Base-by-base conservation (phyloP, 2,113 vertebrate species). In the Acrocephalus kingi region DNA sequence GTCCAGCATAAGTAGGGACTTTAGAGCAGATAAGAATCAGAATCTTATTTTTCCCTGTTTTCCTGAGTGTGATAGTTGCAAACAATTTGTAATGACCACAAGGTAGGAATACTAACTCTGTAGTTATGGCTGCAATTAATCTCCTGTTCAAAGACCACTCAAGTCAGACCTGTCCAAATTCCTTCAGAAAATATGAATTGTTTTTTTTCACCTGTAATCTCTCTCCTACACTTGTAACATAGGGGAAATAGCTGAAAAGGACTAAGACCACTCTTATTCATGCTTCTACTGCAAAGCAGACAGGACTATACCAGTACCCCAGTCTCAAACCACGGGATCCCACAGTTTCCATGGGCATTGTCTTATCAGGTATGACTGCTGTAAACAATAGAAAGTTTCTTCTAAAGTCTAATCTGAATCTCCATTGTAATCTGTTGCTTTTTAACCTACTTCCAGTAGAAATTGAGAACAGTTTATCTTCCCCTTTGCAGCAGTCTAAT, bases 301-400 rank as follows among this genome's bases (percentile, higher is more conserved):
- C 21, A 2, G 2, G 41, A 19, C 15, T 62, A 17, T 21, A 54
- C 17, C 52, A 37, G 48, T 52, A 81, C 33, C 46, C 51, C 77
- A 45, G 2, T 48, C 56, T 71, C 83, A 78, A 67, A 41, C 2
- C 8, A 45, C 21, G 61, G 56, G 59, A 71, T 89, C 61, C 59
- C 83, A 73, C 33, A 24, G 61, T 71, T 94, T 90, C 49, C 48
- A 52, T 13, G 68, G 80, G 68, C 56, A 74, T 41, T 49, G 45
- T 78, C 74, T 91, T 84, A 89, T 96, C 94, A 95, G 80, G 83
- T 96, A 68, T 56, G 82, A 84, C 86, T 97, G 83, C 93, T 97
- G 80, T 91, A 89, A 87, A 56, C 21, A 66, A 48, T 3, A 86
- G 45, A 71, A 77, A 67, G 56, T 28, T 89, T 87, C 49, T 92